Evolutionary conservation across 1,140 invertebrate species (phyloP), one percentile per base, ranked within the genome.

Genomic region (Diabrotica undecimpunctata): DNA sequence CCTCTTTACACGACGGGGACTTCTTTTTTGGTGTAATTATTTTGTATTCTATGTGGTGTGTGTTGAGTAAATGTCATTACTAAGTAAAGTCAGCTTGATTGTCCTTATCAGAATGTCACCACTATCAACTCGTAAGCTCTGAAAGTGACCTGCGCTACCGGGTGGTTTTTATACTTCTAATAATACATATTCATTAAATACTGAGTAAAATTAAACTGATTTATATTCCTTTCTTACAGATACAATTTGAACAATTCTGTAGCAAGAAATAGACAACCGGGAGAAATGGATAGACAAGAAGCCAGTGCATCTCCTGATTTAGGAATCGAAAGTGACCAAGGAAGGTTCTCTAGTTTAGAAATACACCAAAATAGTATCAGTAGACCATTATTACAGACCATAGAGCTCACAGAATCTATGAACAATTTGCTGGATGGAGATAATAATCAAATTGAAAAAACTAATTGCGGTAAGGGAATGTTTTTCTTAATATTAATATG

Each of bases 251-350:
- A 59, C 35, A 53, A 37, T n/a, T 35, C 60, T 12, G 46, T 56
- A 41, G 37, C 10, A 12, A 36, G 36, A 63, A 50, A 35, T 63
- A 14, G 38, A 38, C 14, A 25, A 14, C 54, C 25, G 41, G 61
- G 68, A 2, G 77, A 75, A 12, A 67, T 69, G 7, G 75, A 76
- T 9, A 70, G 79, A 36, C 70, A 77, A 1, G 67, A 80, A 5
- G 77, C 75, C 2, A 87, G 84, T 70, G 85, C 84, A 41, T 89
- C 88, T 4, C 88, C 88, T 0, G 88, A 90, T 79, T 79, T 90
- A 55, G 88, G 88, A 5, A 90, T 90, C 56, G 88, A 90, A 73
- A 89, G 87, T 70, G 88, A 89, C 70, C 81, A 82, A 5, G 84
- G 84, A 25, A 77, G 83, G 36, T 81, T 83, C 62, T 84, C 82